A percentile compares a stretch with the other conserved stretches of the same genome.
phyloP scores from a whole-genome alignment of 2,113 vertebrate species.

The Hemiprocne comata region DNA sequence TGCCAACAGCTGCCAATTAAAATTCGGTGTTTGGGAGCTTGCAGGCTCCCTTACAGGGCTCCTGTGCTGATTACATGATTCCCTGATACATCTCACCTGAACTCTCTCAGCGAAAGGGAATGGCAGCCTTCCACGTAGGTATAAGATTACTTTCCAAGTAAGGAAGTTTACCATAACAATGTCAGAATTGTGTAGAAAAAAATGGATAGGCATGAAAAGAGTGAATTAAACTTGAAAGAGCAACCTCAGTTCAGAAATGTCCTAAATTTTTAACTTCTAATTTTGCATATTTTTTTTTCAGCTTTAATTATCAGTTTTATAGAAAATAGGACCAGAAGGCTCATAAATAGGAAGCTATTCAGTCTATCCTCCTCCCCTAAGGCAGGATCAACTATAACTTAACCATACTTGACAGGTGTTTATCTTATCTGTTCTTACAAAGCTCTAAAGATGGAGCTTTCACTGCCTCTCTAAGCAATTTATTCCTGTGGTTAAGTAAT shows the following conservation, averaged over 20 bases:
- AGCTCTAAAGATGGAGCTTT: not conserved
- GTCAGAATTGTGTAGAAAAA: not conserved
- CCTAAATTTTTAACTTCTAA: not conserved
- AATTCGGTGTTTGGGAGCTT: not conserved
- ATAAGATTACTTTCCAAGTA: not conserved
- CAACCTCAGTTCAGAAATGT: not conserved
- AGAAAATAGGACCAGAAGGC: slow-evolving; percentile 24
- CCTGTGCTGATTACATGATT: not conserved
- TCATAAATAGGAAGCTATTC: not conserved
- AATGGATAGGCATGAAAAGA: not conserved
- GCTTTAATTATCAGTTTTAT: not conserved
- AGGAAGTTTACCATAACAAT: not conserved
- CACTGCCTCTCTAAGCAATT: slow-evolving; percentile 47
- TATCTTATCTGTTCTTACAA: slow-evolving; percentile 53
- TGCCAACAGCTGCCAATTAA: not conserved
- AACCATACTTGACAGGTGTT: slow-evolving; percentile 60
- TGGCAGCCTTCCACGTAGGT: not conserved
- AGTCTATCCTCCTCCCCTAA: not conserved
- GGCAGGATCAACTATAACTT: slow-evolving; percentile 38
- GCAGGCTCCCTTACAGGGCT: not conserved
- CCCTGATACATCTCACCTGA: not conserved
- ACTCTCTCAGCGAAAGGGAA: not conserved
- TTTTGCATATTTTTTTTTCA: not conserved
- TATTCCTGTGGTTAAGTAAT: slow-evolving; percentile 42
- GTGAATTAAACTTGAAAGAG: not conserved